Evolutionary conservation across 2,888 invertebrate genomes (phyloP).

Genomic region (Dolichomitus sp.): DNA sequence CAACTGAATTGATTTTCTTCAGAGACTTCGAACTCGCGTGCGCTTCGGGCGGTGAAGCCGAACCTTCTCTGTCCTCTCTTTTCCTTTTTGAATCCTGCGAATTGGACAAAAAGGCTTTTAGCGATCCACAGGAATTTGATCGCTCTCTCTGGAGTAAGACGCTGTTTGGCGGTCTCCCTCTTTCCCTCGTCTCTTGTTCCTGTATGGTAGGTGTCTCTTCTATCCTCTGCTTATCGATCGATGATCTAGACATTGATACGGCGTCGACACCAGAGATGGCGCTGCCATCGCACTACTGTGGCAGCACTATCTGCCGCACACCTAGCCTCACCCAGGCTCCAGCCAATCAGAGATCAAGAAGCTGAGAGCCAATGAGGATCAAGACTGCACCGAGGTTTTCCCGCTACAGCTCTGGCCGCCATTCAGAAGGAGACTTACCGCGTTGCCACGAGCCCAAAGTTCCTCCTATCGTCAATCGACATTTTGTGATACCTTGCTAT

Average conservation of each 20-base stretch:
- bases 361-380: neutral
- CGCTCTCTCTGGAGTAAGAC: neutral
- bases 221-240: neutral
- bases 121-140: neutral
- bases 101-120: neutral
- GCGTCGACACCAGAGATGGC: neutral
- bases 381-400: fast-evolving
- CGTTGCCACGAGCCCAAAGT: too few species aligned
- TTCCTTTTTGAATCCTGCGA: neutral
- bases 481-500: too few species aligned
- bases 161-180: neutral
- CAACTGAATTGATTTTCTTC: neutral
- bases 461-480: too few species aligned
- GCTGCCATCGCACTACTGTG: neutral
- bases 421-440: too few species aligned
- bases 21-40: neutral
- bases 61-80: neutral
- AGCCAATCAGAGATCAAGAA: neutral
- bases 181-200: neutral
- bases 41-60: neutral
- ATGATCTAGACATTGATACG: neutral
- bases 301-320: slow-evolving; percentile 3
- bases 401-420: neutral
- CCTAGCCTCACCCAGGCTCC: slow-evolving; percentile 7
- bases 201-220: neutral